Base-by-base conservation (phyloP, 1,140 invertebrate genomes). In the Drosophila subpulchrella region DNA sequence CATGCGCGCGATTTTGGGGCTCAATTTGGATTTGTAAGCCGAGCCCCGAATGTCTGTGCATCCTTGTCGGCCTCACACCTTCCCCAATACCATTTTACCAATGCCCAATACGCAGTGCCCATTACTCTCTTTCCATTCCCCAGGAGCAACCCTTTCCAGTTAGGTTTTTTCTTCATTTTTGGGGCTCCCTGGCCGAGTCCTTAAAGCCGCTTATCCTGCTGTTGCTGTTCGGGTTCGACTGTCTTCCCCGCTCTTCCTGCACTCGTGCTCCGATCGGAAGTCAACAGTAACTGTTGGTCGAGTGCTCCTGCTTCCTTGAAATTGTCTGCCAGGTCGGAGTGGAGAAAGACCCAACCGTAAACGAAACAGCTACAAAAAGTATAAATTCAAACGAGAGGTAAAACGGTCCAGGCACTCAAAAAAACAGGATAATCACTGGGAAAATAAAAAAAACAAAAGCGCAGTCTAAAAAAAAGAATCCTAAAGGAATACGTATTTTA, bases 161-260 rank as follows among this genome's bases (percentile, higher is more conserved):
- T 53, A 13, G 8, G 15, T 41, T 66, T 58, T 55, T 76, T 75
- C 72, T 13, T 46, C 63, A 59, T 56, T 74, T 44, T 78, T 82
- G 66, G 73, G 63, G 63, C 62, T 53, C 63, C 42, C 57, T 75
- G 42, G 20, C 57, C 47, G 56, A 66, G 73, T 84, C 79, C 84
- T 86, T 78, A 79, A 89, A 88, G 83, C 83, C 75, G 83, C 71
- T 86, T 89, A 72, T 89, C 81, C 85, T 89, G 81, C 84, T 89
- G 84, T 79, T 76, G 48, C 63, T 34, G 38, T 48, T 66, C 59
- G 50, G 50, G 50, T 3, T 58, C 36, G 55, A 15, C 20, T 46
- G 50, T 44, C 72, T 70, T 58, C 55, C 66, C 42, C 50, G 68
- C 42, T 59, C 67, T 60, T 78, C 48, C 63, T 58, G 47, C 81